Percentiles rank a stretch among this genome's conserved stretches.
These are phyloP conservation scores for Morbakka virulenta DNA, from an alignment of 30 jellyfish, hydroid and myxozoan species.

Conservation along the genomic window DNA sequence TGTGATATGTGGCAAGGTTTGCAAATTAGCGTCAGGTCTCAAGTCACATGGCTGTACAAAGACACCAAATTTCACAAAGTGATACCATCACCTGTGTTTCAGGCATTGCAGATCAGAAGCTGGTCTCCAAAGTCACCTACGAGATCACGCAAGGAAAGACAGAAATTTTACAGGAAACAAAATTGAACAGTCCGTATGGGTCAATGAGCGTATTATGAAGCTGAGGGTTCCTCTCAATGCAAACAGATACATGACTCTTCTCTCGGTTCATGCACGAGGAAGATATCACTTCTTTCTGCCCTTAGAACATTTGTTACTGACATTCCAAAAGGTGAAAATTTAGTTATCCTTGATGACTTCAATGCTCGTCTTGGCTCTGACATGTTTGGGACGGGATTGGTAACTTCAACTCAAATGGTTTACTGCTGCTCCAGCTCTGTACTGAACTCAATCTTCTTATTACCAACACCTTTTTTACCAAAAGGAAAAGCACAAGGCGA, in stretches of 20 bases:
- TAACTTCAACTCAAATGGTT: slow-evolving; percentile 33
- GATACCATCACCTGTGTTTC: too few relatives aligned
- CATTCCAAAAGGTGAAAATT: slow-evolving; percentile 13
- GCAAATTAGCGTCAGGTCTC: too few relatives aligned
- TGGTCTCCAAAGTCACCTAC: too few relatives aligned
- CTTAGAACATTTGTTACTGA: background rate
- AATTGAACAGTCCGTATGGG: background rate
- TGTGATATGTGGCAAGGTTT: too few relatives aligned
- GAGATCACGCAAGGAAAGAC: too few relatives aligned
- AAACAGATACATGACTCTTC: slow-evolving; percentile 4
- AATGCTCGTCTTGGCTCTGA: slow-evolving; percentile 49
- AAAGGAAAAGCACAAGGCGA: slow-evolving; percentile 23
- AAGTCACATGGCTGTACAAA: too few relatives aligned
- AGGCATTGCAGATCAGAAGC: too few relatives aligned
- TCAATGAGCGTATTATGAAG: background rate
- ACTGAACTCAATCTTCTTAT: slow-evolving; percentile 11
- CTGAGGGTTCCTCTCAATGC: slow-evolving; percentile 6
- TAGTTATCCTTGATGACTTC: slow-evolving; percentile 57
- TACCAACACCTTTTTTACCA: slow-evolving; percentile 36
- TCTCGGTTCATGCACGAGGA: slow-evolving; percentile 51
- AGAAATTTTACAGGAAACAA: background rate
- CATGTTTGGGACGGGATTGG: slow-evolving; percentile 45
- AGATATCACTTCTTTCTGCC: background rate
- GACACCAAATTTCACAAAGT: too few relatives aligned
- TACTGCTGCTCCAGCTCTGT: slow-evolving; percentile 41